A percentile compares a stretch with the other conserved stretches of the same genome.
Evolutionary conservation across 2,888 invertebrate species (phyloP).

Genomic region (Cacoxenus indagator): DNA sequence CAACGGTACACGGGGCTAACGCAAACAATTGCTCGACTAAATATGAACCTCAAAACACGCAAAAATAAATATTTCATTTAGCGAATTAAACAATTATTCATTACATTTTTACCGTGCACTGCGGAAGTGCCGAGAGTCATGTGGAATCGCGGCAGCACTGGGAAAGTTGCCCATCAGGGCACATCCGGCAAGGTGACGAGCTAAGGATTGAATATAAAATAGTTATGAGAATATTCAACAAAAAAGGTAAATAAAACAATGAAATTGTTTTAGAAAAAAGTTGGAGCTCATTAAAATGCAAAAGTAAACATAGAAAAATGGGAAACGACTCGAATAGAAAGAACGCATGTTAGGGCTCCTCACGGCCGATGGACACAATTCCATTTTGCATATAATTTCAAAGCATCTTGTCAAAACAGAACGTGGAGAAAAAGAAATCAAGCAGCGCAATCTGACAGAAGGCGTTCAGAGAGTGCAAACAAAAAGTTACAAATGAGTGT

Average conservation of each 20-base stretch:
- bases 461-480: no score
- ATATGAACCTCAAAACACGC: background rate
- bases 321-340: background rate
- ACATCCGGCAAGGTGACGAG: no score
- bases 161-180: no score
- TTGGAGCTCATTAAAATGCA: background rate
- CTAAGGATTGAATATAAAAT: no score
- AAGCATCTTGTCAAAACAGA: background rate
- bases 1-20: background rate
- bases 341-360: background rate
- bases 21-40: background rate
- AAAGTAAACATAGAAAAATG: background rate
- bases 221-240: background rate
- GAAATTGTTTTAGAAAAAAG: background rate
- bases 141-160: no score
- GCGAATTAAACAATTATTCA: conserved; percentile 18
- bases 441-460: no score
- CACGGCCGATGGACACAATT: background rate
- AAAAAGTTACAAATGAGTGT: no score
- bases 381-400: background rate
- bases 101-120: background rate
- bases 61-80: conserved; percentile 17
- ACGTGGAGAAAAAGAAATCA: background rate
- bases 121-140: background rate
- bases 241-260: background rate